Conservation (phyloP, 2,888 invertebrate genomes). For the Ferrisia virgata region DNA sequence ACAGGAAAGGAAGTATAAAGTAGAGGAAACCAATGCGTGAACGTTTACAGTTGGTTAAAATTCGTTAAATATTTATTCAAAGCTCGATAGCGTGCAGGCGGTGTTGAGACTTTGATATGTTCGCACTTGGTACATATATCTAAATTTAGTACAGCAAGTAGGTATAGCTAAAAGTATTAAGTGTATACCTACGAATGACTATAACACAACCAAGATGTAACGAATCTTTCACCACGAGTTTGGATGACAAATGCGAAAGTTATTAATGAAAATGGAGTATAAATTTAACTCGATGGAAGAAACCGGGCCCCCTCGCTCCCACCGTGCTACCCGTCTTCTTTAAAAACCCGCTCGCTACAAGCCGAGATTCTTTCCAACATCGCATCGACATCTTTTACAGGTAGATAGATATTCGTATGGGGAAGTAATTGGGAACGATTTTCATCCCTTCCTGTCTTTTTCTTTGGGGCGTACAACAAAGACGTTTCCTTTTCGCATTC, state of each 20-base stretch:
- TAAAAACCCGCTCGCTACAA: background rate
- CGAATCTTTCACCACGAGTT: background rate
- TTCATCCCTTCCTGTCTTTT: background rate
- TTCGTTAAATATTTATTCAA: conserved; percentile 5
- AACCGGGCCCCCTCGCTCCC: background rate
- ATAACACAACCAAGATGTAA: background rate
- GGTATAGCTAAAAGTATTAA: too few relatives aligned
- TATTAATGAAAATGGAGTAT: conserved; percentile 5
- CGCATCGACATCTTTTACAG: background rate
- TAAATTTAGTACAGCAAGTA: too few relatives aligned
- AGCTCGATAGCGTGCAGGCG: background rate
- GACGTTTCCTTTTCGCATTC: background rate
- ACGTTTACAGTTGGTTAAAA: conserved; percentile 8
- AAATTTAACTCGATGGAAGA: background rate
- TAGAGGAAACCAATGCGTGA: background rate
- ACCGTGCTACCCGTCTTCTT: background rate
- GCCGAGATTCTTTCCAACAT: background rate
- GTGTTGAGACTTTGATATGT: background rate
- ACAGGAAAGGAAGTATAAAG: background rate
- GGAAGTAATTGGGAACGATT: background rate
- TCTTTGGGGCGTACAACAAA: background rate
- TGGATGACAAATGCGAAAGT: background rate
- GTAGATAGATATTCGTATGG: too few relatives aligned
- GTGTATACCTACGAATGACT: too few relatives aligned
- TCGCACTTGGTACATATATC: too few relatives aligned